Percentiles rank a stretch among this genome's conserved stretches.
Conservation (phyloP, 1,140 invertebrate species). For the Mizuhopecten yessoensis region DNA sequence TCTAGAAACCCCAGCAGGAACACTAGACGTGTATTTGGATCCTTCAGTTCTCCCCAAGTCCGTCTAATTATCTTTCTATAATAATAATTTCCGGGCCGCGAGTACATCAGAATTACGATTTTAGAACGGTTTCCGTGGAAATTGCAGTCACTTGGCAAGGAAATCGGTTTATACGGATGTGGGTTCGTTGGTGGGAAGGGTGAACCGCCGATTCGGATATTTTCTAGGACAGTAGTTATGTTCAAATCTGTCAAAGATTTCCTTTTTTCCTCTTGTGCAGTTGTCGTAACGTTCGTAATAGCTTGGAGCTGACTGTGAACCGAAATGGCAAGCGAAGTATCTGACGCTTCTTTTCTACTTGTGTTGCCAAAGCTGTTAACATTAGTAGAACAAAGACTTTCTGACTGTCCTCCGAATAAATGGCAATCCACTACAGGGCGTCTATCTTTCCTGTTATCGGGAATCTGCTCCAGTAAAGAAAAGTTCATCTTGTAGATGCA, state of each 20-base stretch:
- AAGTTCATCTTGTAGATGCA: background rate
- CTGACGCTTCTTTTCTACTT: too few relatives aligned
- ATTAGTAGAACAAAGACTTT: background rate
- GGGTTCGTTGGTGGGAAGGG: background rate
- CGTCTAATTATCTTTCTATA: conserved; percentile 48
- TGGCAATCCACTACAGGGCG: background rate
- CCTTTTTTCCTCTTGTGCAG: background rate
- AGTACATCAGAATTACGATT: background rate
- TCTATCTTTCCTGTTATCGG: background rate
- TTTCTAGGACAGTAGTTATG: background rate
- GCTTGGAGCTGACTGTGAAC: background rate
- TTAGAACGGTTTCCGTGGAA: background rate
- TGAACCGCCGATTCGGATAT: background rate
- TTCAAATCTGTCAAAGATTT: background rate
- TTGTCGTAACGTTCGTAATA: background rate
- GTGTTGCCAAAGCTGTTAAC: background rate
- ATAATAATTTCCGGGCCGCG: conserved; percentile 46
- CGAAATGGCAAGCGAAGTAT: background rate
- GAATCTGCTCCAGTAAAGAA: background rate
- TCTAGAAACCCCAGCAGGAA: conserved; percentile 53
- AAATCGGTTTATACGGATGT: background rate
- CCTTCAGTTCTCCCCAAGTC: conserved; percentile 44
- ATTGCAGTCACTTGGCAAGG: background rate
- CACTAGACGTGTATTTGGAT: conserved; percentile 33
- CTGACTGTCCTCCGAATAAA: background rate